These are phyloP conservation scores for Endomychus coccineus DNA, from an alignment of 2,888 invertebrate species.

Conservation along the genomic window DNA sequence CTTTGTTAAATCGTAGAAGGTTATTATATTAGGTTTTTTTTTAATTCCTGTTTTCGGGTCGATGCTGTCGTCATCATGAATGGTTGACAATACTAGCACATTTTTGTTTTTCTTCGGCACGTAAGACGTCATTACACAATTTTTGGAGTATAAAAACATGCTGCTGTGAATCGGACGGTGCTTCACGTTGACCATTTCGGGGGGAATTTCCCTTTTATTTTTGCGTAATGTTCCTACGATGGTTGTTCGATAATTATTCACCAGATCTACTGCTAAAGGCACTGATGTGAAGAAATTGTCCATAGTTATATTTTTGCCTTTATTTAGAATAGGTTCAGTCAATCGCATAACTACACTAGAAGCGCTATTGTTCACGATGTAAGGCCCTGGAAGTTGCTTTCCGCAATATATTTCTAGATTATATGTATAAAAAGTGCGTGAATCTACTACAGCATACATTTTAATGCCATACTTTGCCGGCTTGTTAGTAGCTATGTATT, in stretches of 20 bases:
- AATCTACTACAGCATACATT: constrained; percentile 22
- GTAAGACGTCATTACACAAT: constrained; percentile 20
- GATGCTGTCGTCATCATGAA: constrained; percentile 21
- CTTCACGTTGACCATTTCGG: constrained; percentile 2
- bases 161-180: constrained; percentile 3
- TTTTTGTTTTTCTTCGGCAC: constrained; percentile 25
- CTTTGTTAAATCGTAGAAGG: constrained; percentile 23
- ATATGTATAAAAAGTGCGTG: constrained; percentile 19
- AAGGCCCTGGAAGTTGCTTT: constrained; percentile 21
- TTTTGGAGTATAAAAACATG: constrained; percentile 7
- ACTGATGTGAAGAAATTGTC: constrained; percentile 20
- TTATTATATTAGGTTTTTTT: constrained; percentile 23
- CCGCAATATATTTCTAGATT: constrained; percentile 22
- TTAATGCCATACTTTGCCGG: constrained; percentile 25
- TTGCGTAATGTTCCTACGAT: constrained; percentile 19
- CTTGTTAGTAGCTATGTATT: constrained; percentile 31
- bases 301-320: constrained; percentile 18
- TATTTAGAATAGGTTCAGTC: constrained; percentile 13
- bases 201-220: constrained; percentile 19
- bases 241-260: constrained; percentile 16
- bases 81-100: constrained; percentile 23
- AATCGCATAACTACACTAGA: constrained; percentile 14
- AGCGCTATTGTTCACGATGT: constrained; percentile 6
- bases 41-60: constrained; percentile 18
- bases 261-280: constrained; percentile 15